Evolutionary conservation across 2,888 invertebrate species (phyloP), one percentile per base, ranked within the genome.

Genomic region (Brenthis hecate): DNA sequence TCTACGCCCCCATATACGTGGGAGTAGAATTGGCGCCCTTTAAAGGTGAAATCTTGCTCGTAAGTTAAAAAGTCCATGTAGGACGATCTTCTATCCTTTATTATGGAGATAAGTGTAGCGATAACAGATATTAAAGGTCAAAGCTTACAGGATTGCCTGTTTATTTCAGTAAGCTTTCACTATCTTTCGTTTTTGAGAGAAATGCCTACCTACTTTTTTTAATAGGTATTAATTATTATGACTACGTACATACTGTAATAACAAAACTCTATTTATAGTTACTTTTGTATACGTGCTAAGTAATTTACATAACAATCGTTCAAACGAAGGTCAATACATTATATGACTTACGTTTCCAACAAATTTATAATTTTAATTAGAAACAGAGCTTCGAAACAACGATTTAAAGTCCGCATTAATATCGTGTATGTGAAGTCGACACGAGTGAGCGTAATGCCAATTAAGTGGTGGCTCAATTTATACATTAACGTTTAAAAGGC

Each of bases 21-120:
- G 56, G 68, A 63, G 72, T 70, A 50, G 16, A 65, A 73, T 68
- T 58, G 66, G 69, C 72, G 72, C 70, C 74, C 74, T 77, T 74
- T 76, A 74, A 75, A 76, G 75, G 74, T 74, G 74, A 74, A 60
- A 61, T 68, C 66, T 53, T 19, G 23, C 3, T 62, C 48, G 43
- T 58, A 56, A 23, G 58, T 54, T 55, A n/a, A 69, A 62, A 63
- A 64, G 19, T 58, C 54, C 16, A 55, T 58, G 51, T 68, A 60
- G 50, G 43, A 54, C 47, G 55, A 36, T 32, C 6, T 28, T 60
- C 28, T 23, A 1, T n/a, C 14, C 58, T 16, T 28, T 60, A 32
- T 28, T 60, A 50, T 28, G n/a, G 48, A 28, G 28, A 60, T 50
- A 50, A 50, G 50, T 50, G 28, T 50, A 16, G 28, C n/a, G 48